Conservation (phyloP, 2,888 invertebrate species). For the Exephanes ischioxanthus region DNA sequence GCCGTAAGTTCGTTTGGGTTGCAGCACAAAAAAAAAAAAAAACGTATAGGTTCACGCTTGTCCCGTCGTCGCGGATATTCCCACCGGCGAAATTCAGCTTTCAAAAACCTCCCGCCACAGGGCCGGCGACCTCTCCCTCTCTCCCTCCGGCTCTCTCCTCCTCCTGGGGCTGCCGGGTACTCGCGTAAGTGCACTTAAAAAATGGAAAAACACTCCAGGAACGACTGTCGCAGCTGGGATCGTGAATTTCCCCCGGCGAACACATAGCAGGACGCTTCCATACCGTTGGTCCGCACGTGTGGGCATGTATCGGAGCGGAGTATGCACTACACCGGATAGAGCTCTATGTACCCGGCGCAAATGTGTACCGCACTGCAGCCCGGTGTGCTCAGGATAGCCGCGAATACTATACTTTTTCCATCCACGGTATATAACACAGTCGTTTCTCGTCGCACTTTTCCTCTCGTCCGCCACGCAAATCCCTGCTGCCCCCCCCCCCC, state of each 20-base stretch:
- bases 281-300: neutral
- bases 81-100: conserved; percentile 45
- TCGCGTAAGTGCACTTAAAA: conserved; percentile 78
- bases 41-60: neutral
- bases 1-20: conserved; percentile 6
- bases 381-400: conserved; percentile 35
- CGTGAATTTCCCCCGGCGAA: conserved; percentile 71
- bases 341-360: conserved; percentile 1
- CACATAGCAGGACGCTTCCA: conserved; percentile 13
- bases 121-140: conserved; percentile 28
- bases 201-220: conserved; percentile 77
- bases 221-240: conserved; percentile 75
- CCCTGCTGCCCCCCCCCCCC: conserved; percentile 63
- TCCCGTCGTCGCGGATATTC: conserved; percentile 29
- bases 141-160: conserved; percentile 28
- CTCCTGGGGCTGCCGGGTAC: conserved; percentile 39
- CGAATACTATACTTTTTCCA: conserved; percentile 34
- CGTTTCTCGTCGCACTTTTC: conserved; percentile 67
- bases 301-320: conserved; percentile 9
- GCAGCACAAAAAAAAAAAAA: neutral
- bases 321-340: conserved; percentile 32
- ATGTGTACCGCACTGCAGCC: conserved; percentile 5
- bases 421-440: conserved; percentile 9
- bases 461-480: conserved; percentile 73
- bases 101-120: conserved; percentile 29